Conservation (phyloP, 2,113 vertebrate genomes). For the Ceratotherium simum region DNA sequence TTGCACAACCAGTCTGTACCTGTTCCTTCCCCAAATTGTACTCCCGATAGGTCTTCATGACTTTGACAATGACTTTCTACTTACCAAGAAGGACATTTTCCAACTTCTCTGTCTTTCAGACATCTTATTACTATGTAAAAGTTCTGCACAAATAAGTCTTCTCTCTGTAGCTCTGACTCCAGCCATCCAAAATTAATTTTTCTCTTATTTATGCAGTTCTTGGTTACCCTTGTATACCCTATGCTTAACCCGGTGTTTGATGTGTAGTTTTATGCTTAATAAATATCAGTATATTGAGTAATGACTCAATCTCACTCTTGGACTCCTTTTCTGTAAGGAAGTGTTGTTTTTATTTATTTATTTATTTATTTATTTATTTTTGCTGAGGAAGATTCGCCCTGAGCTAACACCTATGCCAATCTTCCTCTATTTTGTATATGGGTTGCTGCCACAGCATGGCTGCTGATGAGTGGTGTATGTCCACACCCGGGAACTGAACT, state of each 20-base stretch:
- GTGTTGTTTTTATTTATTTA: background rate
- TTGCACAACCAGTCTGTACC: background rate
- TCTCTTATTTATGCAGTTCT: background rate
- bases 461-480: too few species aligned
- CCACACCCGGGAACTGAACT: too few species aligned
- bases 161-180: background rate
- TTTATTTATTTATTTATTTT: too few species aligned
- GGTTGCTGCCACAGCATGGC: too few species aligned
- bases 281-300: background rate
- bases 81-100: background rate
- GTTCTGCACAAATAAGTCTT: background rate
- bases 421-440: too few species aligned
- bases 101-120: background rate
- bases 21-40: background rate
- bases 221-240: background rate
- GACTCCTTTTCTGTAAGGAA: background rate
- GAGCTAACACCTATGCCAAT: too few species aligned
- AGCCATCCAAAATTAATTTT: background rate
- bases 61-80: background rate
- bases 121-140: background rate
- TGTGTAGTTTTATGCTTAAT: background rate
- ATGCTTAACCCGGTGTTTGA: background rate
- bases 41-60: accelerated
- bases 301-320: background rate
- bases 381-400: too few species aligned